Evolutionary conservation across 2,797 vertebrate genomes (phyloP).

Genomic region (Acanthurus lineatus): DNA sequence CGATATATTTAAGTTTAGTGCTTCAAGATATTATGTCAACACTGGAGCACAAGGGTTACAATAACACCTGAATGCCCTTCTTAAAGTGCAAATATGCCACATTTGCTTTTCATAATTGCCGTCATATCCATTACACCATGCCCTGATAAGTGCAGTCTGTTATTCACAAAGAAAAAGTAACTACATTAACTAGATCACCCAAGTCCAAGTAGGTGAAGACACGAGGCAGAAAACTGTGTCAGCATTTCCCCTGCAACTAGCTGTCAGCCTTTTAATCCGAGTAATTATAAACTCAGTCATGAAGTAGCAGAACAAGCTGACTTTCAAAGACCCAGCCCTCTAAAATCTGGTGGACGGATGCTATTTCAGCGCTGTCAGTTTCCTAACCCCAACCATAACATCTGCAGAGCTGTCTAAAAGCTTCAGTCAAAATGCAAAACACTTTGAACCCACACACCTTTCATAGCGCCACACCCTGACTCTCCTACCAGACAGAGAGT

Average conservation of each 20-base stretch:
- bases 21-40: slow-evolving; percentile 53
- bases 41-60: slow-evolving; percentile 43
- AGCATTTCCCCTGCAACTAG: not conserved
- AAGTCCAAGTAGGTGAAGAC: slow-evolving; percentile 3
- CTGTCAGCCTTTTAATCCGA: not conserved
- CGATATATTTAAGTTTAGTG: slow-evolving; percentile 20
- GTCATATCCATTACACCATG: slow-evolving; percentile 41
- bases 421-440: slow-evolving; percentile 18
- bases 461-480: slow-evolving; percentile 68
- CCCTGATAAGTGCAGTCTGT: slow-evolving; percentile 18
- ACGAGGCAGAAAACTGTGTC: slow-evolving; percentile 1
- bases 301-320: not conserved
- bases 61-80: slow-evolving; percentile 36
- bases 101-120: slow-evolving; percentile 64
- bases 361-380: not conserved
- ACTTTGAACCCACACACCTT: slow-evolving; percentile 72
- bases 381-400: not conserved
- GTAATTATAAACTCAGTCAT: not conserved
- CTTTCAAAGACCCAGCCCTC: not conserved
- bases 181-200: slow-evolving; percentile 20
- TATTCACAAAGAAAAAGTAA: slow-evolving; percentile 12
- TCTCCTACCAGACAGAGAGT: slow-evolving; percentile 37
- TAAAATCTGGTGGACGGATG: not conserved
- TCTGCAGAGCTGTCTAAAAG: slow-evolving; percentile 3
- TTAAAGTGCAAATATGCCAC: slow-evolving; percentile 45